Percentiles rank a stretch among this genome's conserved stretches.
Evolutionary conservation across 2,888 invertebrate species (phyloP).

Genomic region (Chloroclysta siterata): DNA sequence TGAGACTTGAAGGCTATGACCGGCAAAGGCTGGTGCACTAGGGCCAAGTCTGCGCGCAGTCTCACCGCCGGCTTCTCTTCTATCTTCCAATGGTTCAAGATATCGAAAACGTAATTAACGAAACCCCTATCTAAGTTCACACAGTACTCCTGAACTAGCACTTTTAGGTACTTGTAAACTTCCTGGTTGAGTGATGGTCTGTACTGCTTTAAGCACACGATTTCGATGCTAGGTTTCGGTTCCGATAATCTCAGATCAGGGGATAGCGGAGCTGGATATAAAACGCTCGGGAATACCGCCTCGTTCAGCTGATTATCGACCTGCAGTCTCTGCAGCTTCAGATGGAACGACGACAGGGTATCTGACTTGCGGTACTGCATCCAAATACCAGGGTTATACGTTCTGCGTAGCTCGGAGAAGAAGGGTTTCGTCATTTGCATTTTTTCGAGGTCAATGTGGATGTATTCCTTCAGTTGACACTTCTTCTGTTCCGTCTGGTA

Average conservation of each 20-base stretch:
- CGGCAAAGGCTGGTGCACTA: conserved; percentile 85
- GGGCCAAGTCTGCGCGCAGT: conserved; percentile 82
- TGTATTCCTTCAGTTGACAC: conserved; percentile 91
- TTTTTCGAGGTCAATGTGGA: conserved; percentile 91
- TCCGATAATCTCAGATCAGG: conserved; percentile 65
- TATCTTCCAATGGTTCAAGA: conserved; percentile 85
- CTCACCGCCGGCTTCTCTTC: conserved; percentile 85
- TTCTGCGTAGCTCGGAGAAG: conserved; percentile 90
- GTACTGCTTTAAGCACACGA: conserved; percentile 82
- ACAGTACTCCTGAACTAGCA: conserved; percentile 87
- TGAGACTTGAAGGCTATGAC: conserved; percentile 75
- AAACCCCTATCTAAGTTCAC: conserved; percentile 89
- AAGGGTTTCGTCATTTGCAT: conserved; percentile 96
- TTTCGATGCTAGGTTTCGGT: conserved; percentile 85
- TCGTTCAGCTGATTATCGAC: conserved; percentile 91
- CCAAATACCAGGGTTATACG: conserved; percentile 90
- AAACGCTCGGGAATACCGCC: conserved; percentile 88
- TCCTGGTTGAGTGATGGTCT: conserved; percentile 79
- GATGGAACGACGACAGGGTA: conserved; percentile 87
- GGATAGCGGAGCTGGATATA: conserved; percentile 86
- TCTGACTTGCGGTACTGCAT: conserved; percentile 89
- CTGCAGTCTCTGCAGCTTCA: conserved; percentile 88
- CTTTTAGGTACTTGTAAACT: conserved; percentile 86
- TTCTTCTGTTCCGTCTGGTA: conserved; percentile 88
- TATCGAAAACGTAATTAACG: conserved; percentile 85